These are phyloP conservation scores for Acrocephalus scirpaceus DNA, from an alignment of 2,797 vertebrate genomes.

Conservation along the genomic window DNA sequence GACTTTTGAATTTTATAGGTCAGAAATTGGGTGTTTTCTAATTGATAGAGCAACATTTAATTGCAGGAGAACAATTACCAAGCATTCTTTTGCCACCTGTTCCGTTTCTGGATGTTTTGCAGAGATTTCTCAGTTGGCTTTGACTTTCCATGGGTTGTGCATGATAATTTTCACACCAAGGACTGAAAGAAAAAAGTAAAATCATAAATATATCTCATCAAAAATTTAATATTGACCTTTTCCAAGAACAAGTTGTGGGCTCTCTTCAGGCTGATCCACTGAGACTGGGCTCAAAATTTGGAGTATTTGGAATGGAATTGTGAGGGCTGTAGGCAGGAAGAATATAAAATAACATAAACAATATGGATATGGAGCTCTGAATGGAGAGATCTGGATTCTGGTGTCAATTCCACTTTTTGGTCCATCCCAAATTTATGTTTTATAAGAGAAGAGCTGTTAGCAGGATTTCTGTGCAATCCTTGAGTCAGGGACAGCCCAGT, in stretches of 20 bases:
- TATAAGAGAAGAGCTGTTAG: neutral
- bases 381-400: neutral
- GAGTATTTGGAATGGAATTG: neutral
- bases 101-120: neutral
- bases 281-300: neutral
- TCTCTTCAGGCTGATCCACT: neutral
- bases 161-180: conserved; percentile 7
- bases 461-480: neutral
- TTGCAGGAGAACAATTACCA: neutral
- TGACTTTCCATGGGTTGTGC: neutral
- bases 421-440: neutral
- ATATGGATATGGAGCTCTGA: neutral
- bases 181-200: neutral
- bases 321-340: neutral
- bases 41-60: neutral
- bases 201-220: neutral
- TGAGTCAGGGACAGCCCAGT: neutral
- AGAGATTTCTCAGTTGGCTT: neutral
- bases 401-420: neutral
- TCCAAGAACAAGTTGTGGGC: neutral
- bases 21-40: neutral
- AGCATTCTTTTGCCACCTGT: conserved; percentile 53
- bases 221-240: neutral
- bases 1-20: neutral
- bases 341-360: neutral